Conservation (phyloP, 1,140 invertebrate species). For the Teleogryllus occipitalis region DNA sequence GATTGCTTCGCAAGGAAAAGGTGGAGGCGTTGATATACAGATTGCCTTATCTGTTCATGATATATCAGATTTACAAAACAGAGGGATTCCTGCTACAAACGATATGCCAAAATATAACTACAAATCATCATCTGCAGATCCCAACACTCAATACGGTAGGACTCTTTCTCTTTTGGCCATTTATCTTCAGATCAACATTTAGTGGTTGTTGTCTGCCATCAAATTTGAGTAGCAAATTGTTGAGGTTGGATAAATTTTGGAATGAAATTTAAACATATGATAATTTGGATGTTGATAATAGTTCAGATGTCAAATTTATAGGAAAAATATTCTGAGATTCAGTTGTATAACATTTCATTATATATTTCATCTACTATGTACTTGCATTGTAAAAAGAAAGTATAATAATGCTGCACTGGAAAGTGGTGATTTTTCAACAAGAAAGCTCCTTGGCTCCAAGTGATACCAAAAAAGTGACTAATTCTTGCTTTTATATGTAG, state of each 20-base stretch:
- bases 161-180: neutral
- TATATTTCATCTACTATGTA: too few relatives aligned
- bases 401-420: too few relatives aligned
- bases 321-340: neutral
- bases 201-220: neutral
- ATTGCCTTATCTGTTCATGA: constrained; percentile 91
- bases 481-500: too few relatives aligned
- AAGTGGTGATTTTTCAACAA: too few relatives aligned
- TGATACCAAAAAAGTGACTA: too few relatives aligned
- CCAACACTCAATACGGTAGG: constrained; percentile 58
- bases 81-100: constrained; percentile 71
- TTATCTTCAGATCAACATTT: neutral
- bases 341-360: too few relatives aligned
- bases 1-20: constrained; percentile 76
- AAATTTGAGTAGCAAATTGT: neutral
- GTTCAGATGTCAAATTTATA: neutral
- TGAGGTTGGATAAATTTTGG: neutral
- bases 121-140: constrained; percentile 47
- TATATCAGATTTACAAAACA: constrained; percentile 81
- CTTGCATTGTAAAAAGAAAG: too few relatives aligned
- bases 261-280: neutral
- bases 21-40: constrained; percentile 64
- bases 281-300: constrained; percentile 12
- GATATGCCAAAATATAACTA: constrained; percentile 93
- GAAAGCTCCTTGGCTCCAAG: too few relatives aligned